phyloP scores from a whole-genome alignment of 2,888 invertebrate genomes.

The Glomeris marginata region DNA sequence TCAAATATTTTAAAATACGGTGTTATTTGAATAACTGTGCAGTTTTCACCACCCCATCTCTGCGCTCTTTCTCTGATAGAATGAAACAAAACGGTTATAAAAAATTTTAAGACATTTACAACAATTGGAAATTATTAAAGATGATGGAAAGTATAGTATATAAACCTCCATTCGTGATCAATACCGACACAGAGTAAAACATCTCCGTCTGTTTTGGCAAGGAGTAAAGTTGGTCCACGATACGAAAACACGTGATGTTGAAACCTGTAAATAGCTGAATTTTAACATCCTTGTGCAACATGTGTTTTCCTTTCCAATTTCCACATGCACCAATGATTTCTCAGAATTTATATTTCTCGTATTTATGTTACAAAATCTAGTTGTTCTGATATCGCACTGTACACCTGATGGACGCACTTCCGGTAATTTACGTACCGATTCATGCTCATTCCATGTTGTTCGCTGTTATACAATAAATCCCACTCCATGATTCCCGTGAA shows the following conservation, averaged over 20 bases:
- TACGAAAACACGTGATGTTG: constrained; percentile 72
- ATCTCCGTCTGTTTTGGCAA: constrained; percentile 40
- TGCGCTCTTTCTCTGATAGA: constrained; percentile 25
- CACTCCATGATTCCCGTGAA: constrained; percentile 33
- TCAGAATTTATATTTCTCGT: background rate
- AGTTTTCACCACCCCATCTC: constrained; percentile 69
- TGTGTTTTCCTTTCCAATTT: background rate
- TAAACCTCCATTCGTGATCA: constrained; percentile 71
- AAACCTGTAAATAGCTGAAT: constrained; percentile 36
- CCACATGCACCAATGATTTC: background rate
- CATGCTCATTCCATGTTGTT: constrained; percentile 70
- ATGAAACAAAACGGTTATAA: background rate
- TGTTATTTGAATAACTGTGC: constrained; percentile 56
- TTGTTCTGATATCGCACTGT: background rate
- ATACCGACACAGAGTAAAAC: constrained; percentile 60
- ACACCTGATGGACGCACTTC: too few species aligned
- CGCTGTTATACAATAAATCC: constrained; percentile 67
- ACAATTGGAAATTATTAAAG: background rate
- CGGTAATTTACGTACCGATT: constrained; percentile 55
- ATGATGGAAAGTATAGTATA: constrained; percentile 33
- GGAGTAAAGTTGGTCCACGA: constrained; percentile 41
- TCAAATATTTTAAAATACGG: constrained; percentile 37
- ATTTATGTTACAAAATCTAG: background rate
- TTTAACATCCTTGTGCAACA: background rate
- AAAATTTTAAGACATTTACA: too few species aligned